Evolutionary conservation across 2,113 vertebrate genomes (phyloP).

Genomic region (Tinamus guttatus): DNA sequence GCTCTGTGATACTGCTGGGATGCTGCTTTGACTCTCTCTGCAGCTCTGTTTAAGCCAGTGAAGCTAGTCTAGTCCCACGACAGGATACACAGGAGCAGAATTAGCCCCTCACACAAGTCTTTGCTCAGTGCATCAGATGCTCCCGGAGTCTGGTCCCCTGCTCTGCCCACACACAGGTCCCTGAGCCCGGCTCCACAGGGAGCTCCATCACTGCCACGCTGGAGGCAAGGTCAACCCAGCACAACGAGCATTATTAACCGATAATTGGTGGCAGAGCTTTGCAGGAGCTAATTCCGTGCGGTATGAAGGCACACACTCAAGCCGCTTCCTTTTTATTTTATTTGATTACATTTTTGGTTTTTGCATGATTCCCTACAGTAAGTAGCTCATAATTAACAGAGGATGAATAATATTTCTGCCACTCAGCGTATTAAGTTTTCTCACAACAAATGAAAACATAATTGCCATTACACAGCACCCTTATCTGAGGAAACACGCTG

Average conservation of each 20-base stretch:
- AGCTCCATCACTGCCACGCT: background rate
- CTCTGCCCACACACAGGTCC: background rate
- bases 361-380: slow-evolving; percentile 1
- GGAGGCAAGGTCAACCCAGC: background rate
- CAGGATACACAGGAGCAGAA: background rate
- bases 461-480: slow-evolving; percentile 10
- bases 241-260: accelerated
- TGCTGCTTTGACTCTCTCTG: background rate
- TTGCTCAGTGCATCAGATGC: background rate
- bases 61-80: accelerated
- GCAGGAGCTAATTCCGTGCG: background rate
- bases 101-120: accelerated
- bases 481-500: background rate
- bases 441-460: slow-evolving; percentile 59
- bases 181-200: background rate
- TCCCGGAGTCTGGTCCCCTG: accelerated
- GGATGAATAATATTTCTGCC: slow-evolving; percentile 33
- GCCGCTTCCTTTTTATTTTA: slow-evolving; percentile 19
- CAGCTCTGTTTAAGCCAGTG: background rate
- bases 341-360: slow-evolving; percentile 1
- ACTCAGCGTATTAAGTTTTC: slow-evolving; percentile 47
- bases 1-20: background rate
- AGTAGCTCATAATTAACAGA: slow-evolving; percentile 42
- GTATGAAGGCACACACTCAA: background rate
- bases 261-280: background rate